Conservation (phyloP, 2,797 vertebrate species). For the Lophura swinhoii region DNA sequence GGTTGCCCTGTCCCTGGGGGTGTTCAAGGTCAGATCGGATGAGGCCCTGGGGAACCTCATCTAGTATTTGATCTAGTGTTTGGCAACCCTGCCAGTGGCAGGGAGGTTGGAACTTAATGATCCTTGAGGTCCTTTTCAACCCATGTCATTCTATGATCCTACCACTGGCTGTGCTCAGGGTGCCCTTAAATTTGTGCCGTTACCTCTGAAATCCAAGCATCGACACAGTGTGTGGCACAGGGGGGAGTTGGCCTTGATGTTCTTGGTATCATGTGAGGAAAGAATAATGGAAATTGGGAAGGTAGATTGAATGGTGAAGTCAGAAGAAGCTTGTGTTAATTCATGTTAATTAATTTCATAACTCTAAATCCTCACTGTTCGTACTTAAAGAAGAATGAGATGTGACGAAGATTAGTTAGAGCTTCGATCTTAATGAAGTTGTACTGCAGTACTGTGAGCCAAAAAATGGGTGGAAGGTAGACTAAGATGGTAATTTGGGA, state of each 20-base stretch:
- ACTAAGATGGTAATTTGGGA: background rate
- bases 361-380: background rate
- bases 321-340: background rate
- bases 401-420: background rate
- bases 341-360: background rate
- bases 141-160: too few species aligned
- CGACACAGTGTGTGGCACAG: background rate
- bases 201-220: background rate
- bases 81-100: too few species aligned
- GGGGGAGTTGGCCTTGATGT: background rate
- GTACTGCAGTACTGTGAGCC: background rate
- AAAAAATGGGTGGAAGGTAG: background rate
- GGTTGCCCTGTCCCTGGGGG: too few species aligned
- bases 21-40: background rate
- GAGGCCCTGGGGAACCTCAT: background rate
- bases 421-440: background rate
- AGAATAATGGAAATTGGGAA: background rate
- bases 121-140: too few species aligned
- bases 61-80: background rate
- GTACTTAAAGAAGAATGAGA: background rate
- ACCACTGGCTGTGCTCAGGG: too few species aligned
- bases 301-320: background rate
- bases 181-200: background rate
- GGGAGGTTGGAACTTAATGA: too few species aligned
- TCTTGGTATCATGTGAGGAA: background rate